These are phyloP conservation scores for Phrynosoma platyrhinos DNA, from an alignment of 2,113 vertebrate genomes.

Conservation along the genomic window DNA sequence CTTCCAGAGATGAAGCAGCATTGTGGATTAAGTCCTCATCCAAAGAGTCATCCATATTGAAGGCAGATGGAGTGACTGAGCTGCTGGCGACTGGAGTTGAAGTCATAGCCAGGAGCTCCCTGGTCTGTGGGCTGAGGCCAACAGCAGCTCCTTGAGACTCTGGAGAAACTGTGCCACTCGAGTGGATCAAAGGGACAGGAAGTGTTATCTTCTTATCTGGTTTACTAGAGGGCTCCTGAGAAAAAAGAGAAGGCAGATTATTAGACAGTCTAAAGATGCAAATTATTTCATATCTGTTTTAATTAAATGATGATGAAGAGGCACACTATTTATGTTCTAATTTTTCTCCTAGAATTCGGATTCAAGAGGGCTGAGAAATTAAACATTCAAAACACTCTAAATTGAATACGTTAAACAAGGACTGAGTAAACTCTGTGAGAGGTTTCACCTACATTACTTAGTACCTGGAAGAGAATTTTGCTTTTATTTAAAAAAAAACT, in stretches of 20 bases:
- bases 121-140: slow-evolving; percentile 61
- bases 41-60: slow-evolving; percentile 77
- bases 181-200: slow-evolving; percentile 63
- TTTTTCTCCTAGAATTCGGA: neutral
- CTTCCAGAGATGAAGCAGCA: slow-evolving; percentile 75
- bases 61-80: slow-evolving; percentile 50
- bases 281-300: neutral
- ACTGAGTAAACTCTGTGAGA: neutral
- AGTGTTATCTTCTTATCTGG: slow-evolving; percentile 72
- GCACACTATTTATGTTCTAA: too few relatives aligned
- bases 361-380: neutral
- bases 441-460: too few relatives aligned
- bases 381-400: too few relatives aligned
- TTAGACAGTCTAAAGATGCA: neutral
- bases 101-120: slow-evolving; percentile 59
- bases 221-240: slow-evolving; percentile 77
- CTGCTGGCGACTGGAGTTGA: slow-evolving; percentile 53
- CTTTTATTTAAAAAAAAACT: neutral
- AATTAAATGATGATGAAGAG: neutral
- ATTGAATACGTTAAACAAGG: too few relatives aligned
- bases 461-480: neutral
- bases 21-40: slow-evolving; percentile 75
- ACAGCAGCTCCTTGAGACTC: slow-evolving; percentile 71
- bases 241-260: slow-evolving; percentile 40
- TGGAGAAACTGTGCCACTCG: slow-evolving; percentile 64